Evolutionary conservation across 2,888 invertebrate species (phyloP).

Genomic region (Octodonta nipae): DNA sequence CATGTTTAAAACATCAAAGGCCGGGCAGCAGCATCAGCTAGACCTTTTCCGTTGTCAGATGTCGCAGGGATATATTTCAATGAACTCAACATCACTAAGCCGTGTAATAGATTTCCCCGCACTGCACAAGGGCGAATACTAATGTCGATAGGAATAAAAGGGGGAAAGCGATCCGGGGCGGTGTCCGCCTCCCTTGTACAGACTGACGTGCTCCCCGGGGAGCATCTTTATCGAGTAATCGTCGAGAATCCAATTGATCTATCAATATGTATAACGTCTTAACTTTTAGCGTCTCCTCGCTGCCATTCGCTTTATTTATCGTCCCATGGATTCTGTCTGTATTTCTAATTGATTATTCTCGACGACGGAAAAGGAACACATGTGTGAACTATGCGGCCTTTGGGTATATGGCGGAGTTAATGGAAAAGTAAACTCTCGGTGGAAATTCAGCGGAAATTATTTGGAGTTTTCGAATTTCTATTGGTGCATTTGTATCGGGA

Average conservation of each 20-base stretch:
- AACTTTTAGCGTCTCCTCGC: conserved; percentile 26
- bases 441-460: no score
- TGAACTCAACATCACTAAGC: no score
- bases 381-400: no score
- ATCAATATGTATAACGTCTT: conserved; percentile 38
- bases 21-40: no score
- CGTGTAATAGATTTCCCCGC: conserved; percentile 27
- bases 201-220: conserved; percentile 24
- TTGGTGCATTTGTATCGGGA: no score
- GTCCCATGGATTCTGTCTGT: neutral
- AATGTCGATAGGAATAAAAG: conserved; percentile 20
- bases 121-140: conserved; percentile 22
- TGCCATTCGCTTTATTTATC: conserved; percentile 1
- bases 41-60: no score
- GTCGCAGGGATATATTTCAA: no score
- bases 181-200: conserved; percentile 21
- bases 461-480: no score
- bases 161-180: neutral
- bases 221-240: conserved; percentile 35
- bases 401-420: no score
- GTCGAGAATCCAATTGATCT: conserved; percentile 37
- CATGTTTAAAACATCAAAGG: no score
- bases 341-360: conserved; percentile 2
- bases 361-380: neutral
- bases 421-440: no score